phyloP scores from a whole-genome alignment of 2,888 invertebrate species.

The Nemoura dubitans region DNA sequence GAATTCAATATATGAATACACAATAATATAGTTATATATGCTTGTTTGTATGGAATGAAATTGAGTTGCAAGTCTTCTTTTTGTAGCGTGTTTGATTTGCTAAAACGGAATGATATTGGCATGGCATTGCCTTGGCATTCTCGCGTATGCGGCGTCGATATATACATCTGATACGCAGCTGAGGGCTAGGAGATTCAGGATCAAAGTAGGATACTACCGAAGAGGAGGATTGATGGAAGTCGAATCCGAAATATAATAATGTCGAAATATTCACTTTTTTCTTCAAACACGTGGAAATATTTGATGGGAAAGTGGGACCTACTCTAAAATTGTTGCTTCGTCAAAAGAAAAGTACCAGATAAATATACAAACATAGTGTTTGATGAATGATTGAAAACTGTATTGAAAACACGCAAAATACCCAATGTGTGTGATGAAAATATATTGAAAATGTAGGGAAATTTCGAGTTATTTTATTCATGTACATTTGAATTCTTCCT shows the following conservation, averaged over 20 bases:
- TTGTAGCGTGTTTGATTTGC: conserved; percentile 7
- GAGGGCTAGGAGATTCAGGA: background rate
- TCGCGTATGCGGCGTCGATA: background rate
- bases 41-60: conserved; percentile 7
- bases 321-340: background rate
- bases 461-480: background rate
- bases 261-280: conserved; percentile 3
- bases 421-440: background rate
- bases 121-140: background rate
- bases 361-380: conserved; percentile 7
- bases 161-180: background rate
- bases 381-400: background rate
- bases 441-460: background rate
- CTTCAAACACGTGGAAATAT: background rate
- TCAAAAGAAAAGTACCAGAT: conserved; percentile 2
- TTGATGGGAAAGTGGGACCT: background rate
- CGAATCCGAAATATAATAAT: background rate
- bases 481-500: background rate
- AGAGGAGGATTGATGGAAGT: background rate
- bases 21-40: background rate
- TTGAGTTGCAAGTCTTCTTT: background rate
- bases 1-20: background rate
- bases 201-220: background rate
- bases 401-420: background rate
- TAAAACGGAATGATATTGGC: background rate